A percentile compares a stretch with the other conserved stretches of the same genome.
Conservation (phyloP, 1,140 invertebrate species). For the Rhagoletis zephyria region DNA sequence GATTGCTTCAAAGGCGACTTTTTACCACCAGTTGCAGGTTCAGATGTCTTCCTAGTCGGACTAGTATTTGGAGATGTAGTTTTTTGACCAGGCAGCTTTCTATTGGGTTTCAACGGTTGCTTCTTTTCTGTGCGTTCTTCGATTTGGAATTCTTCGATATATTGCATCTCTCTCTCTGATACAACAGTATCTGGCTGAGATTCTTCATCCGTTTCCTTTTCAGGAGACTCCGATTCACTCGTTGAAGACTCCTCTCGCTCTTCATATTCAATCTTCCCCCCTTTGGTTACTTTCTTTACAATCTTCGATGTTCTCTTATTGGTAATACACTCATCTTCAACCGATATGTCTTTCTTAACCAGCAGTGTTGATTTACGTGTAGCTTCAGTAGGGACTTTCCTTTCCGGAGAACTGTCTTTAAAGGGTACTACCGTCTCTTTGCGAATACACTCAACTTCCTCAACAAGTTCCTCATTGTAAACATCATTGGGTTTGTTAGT, state of each 20-base stretch:
- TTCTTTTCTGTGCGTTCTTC: not conserved
- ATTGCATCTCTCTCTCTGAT: slow-evolving; percentile 28
- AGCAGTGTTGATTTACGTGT: not conserved
- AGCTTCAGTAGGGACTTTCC: not conserved
- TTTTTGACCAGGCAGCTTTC: not conserved
- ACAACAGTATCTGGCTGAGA: slow-evolving; percentile 26
- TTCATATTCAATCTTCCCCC: not conserved
- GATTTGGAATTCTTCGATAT: slow-evolving; percentile 14
- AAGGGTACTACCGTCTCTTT: slow-evolving; percentile 25
- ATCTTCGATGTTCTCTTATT: not conserved
- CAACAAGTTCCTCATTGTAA: slow-evolving; percentile 6
- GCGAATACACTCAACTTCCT: slow-evolving; percentile 24
- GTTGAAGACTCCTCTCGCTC: not conserved
- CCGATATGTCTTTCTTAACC: not conserved
- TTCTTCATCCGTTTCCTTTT: slow-evolving; percentile 36
- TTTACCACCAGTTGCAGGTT: slow-evolving; percentile 10
- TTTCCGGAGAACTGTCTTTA: not conserved
- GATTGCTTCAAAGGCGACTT: not conserved
- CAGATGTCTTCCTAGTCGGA: not conserved
- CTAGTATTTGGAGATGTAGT: not conserved
- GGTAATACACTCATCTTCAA: not conserved
- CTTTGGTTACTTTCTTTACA: not conserved
- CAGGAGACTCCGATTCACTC: slow-evolving; percentile 12
- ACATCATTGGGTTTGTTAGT: not conserved
- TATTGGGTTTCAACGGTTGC: not conserved